Evolutionary conservation across 2,888 invertebrate species (phyloP).

Genomic region (Slavum lentiscoides): DNA sequence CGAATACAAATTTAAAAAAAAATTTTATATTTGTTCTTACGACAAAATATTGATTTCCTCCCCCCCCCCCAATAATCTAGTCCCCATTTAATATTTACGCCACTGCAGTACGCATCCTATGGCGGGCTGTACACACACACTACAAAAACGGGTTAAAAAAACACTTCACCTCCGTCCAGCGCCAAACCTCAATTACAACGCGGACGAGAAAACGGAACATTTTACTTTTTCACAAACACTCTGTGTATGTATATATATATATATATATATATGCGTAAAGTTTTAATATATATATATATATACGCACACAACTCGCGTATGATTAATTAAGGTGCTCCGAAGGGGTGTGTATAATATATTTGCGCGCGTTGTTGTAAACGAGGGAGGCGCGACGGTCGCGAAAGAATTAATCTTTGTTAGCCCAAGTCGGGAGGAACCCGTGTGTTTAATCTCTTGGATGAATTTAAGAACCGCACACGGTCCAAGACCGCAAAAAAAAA

Average conservation of each 20-base stretch:
- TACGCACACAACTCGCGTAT: not conserved
- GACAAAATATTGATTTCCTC: no score
- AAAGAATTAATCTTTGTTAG: slow-evolving; percentile 55
- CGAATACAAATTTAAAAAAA: no score
- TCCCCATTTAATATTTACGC: no score
- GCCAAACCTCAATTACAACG: slow-evolving; percentile 14
- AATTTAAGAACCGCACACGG: slow-evolving; percentile 54
- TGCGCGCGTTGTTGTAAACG: not conserved
- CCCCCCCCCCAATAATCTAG: no score
- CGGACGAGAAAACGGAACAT: slow-evolving; percentile 25
- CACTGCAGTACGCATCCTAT: no score
- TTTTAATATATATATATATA: not conserved
- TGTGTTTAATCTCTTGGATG: slow-evolving; percentile 55
- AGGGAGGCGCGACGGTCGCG: slow-evolving; percentile 43
- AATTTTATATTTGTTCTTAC: no score
- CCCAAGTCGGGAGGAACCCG: slow-evolving; percentile 49
- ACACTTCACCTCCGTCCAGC: slow-evolving; percentile 6
- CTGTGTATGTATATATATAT: no score
- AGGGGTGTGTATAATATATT: not conserved
- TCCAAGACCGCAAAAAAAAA: slow-evolving; percentile 48
- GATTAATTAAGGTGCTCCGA: slow-evolving; percentile 49
- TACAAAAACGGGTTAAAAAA: not conserved
- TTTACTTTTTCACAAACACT: slow-evolving; percentile 14
- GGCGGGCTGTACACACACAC: not conserved
- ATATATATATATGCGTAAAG: not conserved